A percentile compares a stretch with the other conserved stretches of the same genome.
Conservation (phyloP, 2,888 invertebrate species). For the Baronia brevicornis region DNA sequence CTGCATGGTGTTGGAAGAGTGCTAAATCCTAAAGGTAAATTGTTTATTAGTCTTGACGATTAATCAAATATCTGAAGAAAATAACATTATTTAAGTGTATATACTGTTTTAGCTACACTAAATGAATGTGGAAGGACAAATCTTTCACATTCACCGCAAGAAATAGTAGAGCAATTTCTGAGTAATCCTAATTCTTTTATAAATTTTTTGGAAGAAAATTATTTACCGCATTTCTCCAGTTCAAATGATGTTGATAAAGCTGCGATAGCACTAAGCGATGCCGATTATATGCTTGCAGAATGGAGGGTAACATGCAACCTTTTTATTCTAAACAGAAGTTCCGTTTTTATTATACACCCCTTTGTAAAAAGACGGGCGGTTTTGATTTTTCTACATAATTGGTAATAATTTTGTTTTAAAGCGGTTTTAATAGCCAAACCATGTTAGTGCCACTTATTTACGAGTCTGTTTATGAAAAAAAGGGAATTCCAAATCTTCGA, state of each 20-base stretch:
- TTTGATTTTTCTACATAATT: no score
- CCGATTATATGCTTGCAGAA: slow-evolving; percentile 80
- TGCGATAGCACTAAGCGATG: slow-evolving; percentile 80
- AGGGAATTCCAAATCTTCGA: not conserved
- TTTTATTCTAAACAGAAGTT: slow-evolving; percentile 1
- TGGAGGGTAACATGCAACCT: slow-evolving; percentile 72
- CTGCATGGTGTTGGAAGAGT: slow-evolving; percentile 86
- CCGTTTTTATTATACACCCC: slow-evolving; percentile 1
- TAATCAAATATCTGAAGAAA: slow-evolving; percentile 5
- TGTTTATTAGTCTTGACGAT: no score
- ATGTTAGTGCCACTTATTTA: slow-evolving; percentile 3
- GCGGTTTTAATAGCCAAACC: no score
- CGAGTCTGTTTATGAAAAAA: not conserved
- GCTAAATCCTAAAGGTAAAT: slow-evolving; percentile 83
- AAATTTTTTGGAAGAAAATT: slow-evolving; percentile 84
- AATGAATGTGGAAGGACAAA: slow-evolving; percentile 16
- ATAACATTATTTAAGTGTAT: no score
- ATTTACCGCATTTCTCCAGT: slow-evolving; percentile 80
- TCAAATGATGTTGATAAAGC: slow-evolving; percentile 78
- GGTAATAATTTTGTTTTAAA: not conserved
- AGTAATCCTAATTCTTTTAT: slow-evolving; percentile 80
- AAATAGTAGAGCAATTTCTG: slow-evolving; percentile 79
- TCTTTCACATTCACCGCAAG: slow-evolving; percentile 74
- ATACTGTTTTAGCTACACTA: slow-evolving; percentile 19
- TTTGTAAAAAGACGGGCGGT: no score